Base-by-base conservation (phyloP, 2,113 vertebrate genomes). In the Gadus macrocephalus region DNA sequence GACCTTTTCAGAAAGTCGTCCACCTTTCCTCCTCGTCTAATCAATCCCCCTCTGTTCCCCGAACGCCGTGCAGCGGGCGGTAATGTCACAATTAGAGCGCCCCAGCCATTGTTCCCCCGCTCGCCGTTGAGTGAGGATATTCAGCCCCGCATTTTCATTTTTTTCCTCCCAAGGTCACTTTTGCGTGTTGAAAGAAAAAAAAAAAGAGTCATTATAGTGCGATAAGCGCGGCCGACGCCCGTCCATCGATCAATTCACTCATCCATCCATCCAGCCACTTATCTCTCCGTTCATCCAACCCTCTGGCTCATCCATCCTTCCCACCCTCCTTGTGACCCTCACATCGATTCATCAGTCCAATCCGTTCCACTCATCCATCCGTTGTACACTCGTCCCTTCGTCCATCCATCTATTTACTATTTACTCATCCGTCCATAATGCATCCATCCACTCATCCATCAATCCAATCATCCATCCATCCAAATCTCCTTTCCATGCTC, bases 1-100 rank as follows among this genome's bases (percentile, higher is more conserved):
- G 92, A 93, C 92, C 91, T 93, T 92, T 92, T 91, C 87, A 87
- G 86, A 89, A 89, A 91, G 90, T 92, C 89, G 78, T 81, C 90
- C 89, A 90, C 89, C 86, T 91, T 89, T 87, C 81, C 76, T 75
- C 74, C 85, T 84, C 82, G 38, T 89, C 84, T 83, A 91, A 93
- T 93, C 91, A 91, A 89, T 90, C 89, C 87, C 86, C 81, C 81
- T 86, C 85, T 86, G 88, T 87, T 90, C 75, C 78, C 79, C 81
- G 72, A 38, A 69, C 69, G 62, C 88, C 83, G 88, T 88, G 85
- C 61, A 71, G 72, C 31, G 74, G 77, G 85, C 86, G 86, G 85
- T 89, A 91, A 91, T 89, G 87, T 87, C 85, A 89, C 90, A 89
- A 92, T 91, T 91, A 91, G 81, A 82, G 85, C 70, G 75, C 77